These are phyloP conservation scores for Trypoxylon attenuatum DNA, from an alignment of 2,888 invertebrate species.

Conservation along the genomic window DNA sequence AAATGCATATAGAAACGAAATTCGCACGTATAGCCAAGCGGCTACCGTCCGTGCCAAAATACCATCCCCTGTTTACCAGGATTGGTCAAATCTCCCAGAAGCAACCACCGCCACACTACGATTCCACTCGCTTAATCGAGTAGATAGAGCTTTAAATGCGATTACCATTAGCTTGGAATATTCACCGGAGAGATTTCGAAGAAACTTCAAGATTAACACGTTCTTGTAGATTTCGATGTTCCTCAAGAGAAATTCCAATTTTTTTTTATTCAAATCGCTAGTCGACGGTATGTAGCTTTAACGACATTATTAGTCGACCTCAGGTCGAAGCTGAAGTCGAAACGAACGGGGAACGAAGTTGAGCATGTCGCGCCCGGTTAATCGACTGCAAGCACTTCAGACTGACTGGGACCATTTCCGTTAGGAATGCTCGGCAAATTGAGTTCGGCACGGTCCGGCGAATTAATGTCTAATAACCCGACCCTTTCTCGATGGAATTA, in stretches of 20 bases:
- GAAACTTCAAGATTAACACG: no score
- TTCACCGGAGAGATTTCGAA: no score
- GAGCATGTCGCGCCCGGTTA: constrained; percentile 42
- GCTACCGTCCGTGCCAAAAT: no score
- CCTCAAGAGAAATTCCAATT: not conserved
- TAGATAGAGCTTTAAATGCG: no score
- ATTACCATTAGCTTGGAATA: no score
- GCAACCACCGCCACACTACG: no score
- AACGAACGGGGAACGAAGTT: constrained; percentile 41
- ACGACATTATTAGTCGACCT: constrained; percentile 22
- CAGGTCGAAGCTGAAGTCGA: constrained; percentile 8
- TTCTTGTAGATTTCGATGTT: not conserved
- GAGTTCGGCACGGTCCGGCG: constrained; percentile 39
- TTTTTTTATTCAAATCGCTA: not conserved
- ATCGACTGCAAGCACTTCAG: constrained; percentile 49
- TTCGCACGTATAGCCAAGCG: not conserved
- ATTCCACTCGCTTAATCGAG: no score
- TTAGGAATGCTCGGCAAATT: constrained; percentile 47
- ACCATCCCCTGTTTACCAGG: no score
- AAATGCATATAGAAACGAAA: constrained; percentile 1
- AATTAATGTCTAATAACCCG: constrained; percentile 50
- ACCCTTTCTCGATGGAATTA: constrained; percentile 46
- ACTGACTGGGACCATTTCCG: constrained; percentile 43
- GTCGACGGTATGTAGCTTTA: no score
- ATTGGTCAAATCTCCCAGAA: no score